Conservation (phyloP, 2,888 invertebrate genomes). For the Emmelina monodactyla region DNA sequence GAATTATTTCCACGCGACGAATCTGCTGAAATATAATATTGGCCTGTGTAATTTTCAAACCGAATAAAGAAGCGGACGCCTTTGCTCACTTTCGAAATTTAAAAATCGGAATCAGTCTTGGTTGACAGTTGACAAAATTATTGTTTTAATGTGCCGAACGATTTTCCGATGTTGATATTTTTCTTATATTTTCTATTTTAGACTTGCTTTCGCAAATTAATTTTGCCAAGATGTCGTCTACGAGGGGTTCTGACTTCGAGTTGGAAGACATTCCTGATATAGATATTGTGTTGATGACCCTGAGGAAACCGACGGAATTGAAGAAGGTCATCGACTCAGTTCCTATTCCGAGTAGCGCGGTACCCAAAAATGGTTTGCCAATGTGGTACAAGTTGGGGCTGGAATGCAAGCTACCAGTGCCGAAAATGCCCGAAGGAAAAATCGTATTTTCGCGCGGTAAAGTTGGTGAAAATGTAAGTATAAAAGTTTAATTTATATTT, state of each 20-base stretch:
- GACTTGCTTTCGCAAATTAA: too few relatives aligned
- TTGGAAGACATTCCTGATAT: constrained; percentile 32
- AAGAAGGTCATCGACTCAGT: constrained; percentile 54
- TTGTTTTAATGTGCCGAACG: too few relatives aligned
- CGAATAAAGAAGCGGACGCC: too few relatives aligned
- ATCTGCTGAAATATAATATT: too few relatives aligned
- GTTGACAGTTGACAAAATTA: too few relatives aligned
- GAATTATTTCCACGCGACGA: too few relatives aligned
- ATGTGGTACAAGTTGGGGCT: constrained; percentile 59
- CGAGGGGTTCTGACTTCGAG: constrained; percentile 21
- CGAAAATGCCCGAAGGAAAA: constrained; percentile 56
- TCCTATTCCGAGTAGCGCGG: constrained; percentile 47
- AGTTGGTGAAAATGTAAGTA: constrained; percentile 59
- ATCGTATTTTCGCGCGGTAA: constrained; percentile 59
- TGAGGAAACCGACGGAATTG: constrained; percentile 51
- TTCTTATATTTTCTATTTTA: too few relatives aligned
- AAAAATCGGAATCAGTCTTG: too few relatives aligned
- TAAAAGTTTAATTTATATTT: constrained; percentile 1
- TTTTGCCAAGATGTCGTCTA: constrained; percentile 22
- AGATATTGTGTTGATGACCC: constrained; percentile 41
- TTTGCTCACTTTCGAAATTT: too few relatives aligned
- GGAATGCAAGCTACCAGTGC: constrained; percentile 61
- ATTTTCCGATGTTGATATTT: too few relatives aligned
- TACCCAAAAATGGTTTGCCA: constrained; percentile 59
- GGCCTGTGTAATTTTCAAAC: too few relatives aligned